Evolutionary conservation across 2,888 invertebrate genomes (phyloP).

Genomic region (Tetanocera ferruginea): DNA sequence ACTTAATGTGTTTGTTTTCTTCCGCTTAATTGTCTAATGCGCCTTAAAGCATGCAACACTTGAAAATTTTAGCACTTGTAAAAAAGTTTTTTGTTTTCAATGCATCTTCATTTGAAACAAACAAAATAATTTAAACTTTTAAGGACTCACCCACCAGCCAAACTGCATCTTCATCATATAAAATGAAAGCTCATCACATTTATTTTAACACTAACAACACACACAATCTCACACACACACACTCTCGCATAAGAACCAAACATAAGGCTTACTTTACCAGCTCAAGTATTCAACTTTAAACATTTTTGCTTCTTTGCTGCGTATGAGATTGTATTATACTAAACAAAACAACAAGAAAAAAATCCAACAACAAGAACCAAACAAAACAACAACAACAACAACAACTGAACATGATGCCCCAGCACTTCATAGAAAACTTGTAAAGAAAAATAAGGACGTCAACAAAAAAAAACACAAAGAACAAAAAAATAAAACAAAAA

Average conservation of each 20-base stretch:
- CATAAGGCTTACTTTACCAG: neutral
- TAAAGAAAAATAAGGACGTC: neutral
- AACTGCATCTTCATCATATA: neutral
- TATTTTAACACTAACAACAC: constrained; percentile 14
- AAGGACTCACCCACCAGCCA: neutral
- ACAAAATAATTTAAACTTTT: neutral
- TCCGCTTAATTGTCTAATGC: neutral
- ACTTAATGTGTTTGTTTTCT: neutral
- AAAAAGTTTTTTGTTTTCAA: neutral
- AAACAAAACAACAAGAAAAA: constrained; percentile 5
- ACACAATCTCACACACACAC: neutral
- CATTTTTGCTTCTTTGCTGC: constrained; percentile 2
- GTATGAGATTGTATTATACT: constrained; percentile 4
- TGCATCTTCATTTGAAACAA: neutral
- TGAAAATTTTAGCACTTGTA: neutral
- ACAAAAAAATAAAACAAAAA: neutral
- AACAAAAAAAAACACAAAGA: no score
- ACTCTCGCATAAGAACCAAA: neutral
- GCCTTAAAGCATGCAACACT: neutral
- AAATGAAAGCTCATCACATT: constrained; percentile 24
- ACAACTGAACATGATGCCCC: neutral
- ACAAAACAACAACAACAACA: neutral
- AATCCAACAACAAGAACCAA: neutral
- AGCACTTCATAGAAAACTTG: neutral
- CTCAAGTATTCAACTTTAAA: constrained; percentile 16